Evolutionary conservation across 2,888 invertebrate genomes (phyloP).

Genomic region (Drosophila limbata): DNA sequence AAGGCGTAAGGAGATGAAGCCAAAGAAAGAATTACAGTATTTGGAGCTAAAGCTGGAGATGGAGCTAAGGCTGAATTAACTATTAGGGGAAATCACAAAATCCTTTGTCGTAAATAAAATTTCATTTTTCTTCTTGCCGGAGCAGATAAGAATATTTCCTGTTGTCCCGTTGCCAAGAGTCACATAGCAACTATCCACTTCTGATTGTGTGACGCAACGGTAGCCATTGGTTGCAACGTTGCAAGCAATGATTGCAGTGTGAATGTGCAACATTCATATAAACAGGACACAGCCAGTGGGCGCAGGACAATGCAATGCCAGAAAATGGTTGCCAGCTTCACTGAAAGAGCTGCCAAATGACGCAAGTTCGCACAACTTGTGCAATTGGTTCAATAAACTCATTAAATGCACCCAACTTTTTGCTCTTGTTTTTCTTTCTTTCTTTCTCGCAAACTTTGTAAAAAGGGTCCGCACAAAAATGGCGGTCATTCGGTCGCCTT

Average conservation of each 20-base stretch:
- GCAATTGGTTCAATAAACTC: slow-evolving; percentile 81
- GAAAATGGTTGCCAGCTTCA: slow-evolving; percentile 44
- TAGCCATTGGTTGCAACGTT: slow-evolving; percentile 19
- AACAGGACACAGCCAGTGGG: slow-evolving; percentile 25
- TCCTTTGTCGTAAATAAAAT: slow-evolving; percentile 67
- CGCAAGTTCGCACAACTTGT: slow-evolving; percentile 64
- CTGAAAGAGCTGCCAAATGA: slow-evolving; percentile 53
- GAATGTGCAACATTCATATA: slow-evolving; percentile 29
- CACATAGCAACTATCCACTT: slow-evolving; percentile 33
- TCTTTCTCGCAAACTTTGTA: slow-evolving; percentile 44
- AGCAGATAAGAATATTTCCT: slow-evolving; percentile 63
- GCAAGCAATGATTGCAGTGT: slow-evolving; percentile 8
- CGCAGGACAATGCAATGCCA: slow-evolving; percentile 43
- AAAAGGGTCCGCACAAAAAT: slow-evolving; percentile 45
- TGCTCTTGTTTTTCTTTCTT: slow-evolving; percentile 5
- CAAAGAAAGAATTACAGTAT: slow-evolving; percentile 46
- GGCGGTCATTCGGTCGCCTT: slow-evolving; percentile 70
- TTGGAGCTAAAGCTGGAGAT: slow-evolving; percentile 12
- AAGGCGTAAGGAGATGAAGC: slow-evolving; percentile 53
- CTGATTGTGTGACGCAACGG: slow-evolving; percentile 31
- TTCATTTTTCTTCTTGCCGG: slow-evolving; percentile 54
- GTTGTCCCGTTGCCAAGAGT: slow-evolving; percentile 55
- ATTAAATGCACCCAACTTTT: slow-evolving; percentile 73
- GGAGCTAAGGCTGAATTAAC: slow-evolving; percentile 58
- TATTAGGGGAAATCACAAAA: slow-evolving; percentile 62